Evolutionary conservation across 92 coral and sea anemone genomes (phyloP).

Genomic region (Palythoa caribaeorum): DNA sequence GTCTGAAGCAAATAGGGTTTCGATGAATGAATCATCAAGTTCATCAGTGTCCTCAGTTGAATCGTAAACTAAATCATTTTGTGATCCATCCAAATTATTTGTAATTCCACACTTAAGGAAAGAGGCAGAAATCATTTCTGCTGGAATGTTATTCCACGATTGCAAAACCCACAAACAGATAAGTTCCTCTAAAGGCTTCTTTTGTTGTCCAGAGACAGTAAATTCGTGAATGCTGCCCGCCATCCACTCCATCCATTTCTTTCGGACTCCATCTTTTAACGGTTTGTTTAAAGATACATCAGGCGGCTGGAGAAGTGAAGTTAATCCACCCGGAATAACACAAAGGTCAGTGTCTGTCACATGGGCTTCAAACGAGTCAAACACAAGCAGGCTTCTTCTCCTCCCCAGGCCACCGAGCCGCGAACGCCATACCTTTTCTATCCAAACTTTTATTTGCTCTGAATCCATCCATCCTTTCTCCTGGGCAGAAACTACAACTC

Average conservation of each 20-base stretch:
- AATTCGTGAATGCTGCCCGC: conserved; percentile 24
- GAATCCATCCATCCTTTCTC: conserved; percentile 26
- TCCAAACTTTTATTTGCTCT: background rate
- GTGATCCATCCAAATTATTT: background rate
- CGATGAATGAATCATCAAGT: no score
- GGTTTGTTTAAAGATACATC: conserved; percentile 43
- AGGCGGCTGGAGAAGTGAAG: conserved; percentile 44
- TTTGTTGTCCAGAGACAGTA: conserved; percentile 13
- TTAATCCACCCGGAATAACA: conserved; percentile 44
- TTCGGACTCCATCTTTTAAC: conserved; percentile 25
- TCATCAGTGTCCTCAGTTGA: no score
- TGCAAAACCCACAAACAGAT: conserved; percentile 1
- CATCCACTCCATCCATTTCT: conserved; percentile 39
- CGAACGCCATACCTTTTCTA: no score
- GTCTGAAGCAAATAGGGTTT: no score
- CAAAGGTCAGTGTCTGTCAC: background rate
- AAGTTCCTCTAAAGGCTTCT: conserved; percentile 9
- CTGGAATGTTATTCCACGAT: background rate
- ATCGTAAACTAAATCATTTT: no score
- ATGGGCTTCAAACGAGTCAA: no score
- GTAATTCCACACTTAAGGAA: conserved; percentile 51
- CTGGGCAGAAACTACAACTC: conserved; percentile 42
- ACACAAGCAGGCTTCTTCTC: no score
- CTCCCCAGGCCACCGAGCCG: no score
- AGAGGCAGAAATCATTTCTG: conserved; percentile 28